Base-by-base conservation (phyloP, 2,888 invertebrate genomes). In the Caenorhabditis japonica region DNA sequence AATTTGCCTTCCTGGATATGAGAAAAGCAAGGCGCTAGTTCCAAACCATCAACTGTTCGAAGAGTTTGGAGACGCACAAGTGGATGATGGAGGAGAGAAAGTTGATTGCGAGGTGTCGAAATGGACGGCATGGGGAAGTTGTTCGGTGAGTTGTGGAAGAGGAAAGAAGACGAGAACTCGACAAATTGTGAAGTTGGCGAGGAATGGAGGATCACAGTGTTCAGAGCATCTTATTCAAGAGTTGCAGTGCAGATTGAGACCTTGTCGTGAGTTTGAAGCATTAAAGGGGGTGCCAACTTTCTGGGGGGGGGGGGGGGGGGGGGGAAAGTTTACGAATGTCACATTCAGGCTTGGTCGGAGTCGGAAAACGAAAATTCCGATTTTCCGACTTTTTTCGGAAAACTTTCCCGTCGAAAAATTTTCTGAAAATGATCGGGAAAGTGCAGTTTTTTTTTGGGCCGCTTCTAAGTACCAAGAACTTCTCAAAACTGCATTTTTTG, bases 61-160 rank as follows among this genome's bases (percentile, higher is more conserved):
- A 43, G 85, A 83, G 47, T 81, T 85, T 44, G 84, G 83, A 10
- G 69, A 69, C n/a, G 73, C 73, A 25, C 73, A 70, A 23, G 62
- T 76, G 13, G 70, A 82, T 30, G 83, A 83, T 56, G 87, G 85
- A 53, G 72, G 78, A 3, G 75, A 69, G 13, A 61, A 56, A 25
- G 69, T 82, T 1, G 75, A 81, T 88, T 95, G 95, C 88, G 92
- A 90, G 4, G 92, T 93, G 33, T 90, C 91, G 0, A 91, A 92
- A 36, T 95, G 94, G 91, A 90, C 91, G 3, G 85, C 90, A 7
- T 95, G 94, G 94, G 92, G 92, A 36, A 89, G 91, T 15, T 95
- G 95, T 88, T 88, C 94, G 1, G 93, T 93, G 46, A 91, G 92
- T 27, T 96, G 95, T 89, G 95, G 95, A 71, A 93, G 93, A 89